A percentile compares a stretch with the other conserved stretches of the same genome.
These are phyloP conservation scores for Rutilus rutilus DNA, from an alignment of 2,113 vertebrate species.

Conservation along the genomic window DNA sequence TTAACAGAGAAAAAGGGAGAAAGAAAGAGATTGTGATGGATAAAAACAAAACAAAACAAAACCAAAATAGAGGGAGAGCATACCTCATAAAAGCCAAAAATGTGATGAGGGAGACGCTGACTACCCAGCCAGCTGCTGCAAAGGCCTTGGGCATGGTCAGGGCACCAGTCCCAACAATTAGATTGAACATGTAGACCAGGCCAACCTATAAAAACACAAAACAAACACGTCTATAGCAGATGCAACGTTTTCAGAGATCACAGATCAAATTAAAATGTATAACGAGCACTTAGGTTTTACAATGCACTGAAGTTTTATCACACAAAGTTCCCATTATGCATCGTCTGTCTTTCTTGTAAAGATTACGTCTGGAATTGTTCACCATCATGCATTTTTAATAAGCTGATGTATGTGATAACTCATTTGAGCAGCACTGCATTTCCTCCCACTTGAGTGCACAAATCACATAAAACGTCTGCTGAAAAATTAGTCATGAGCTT, in stretches of 20 bases:
- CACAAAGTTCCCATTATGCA: not conserved
- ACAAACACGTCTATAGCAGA: slow-evolving; percentile 17
- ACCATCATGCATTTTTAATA: not conserved
- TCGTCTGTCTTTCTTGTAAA: not conserved
- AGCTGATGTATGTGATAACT: slow-evolving; percentile 6
- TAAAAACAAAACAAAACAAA: not conserved
- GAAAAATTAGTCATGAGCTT: not conserved
- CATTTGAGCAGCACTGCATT: not conserved
- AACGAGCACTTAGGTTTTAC: not conserved
- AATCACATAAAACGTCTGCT: not conserved
- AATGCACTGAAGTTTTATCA: not conserved
- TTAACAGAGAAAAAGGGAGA: not conserved
- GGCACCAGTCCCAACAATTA: slow-evolving; percentile 95
- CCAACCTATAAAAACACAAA: slow-evolving; percentile 81
- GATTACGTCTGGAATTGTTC: not conserved
- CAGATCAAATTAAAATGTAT: not conserved
- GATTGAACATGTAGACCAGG: slow-evolving; percentile 98
- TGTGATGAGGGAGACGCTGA: slow-evolving; percentile 87
- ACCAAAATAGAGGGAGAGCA: slow-evolving; percentile 43
- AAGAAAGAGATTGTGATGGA: not conserved
- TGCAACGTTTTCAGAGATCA: not conserved
- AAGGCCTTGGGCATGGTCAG: slow-evolving; percentile 98
- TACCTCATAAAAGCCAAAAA: slow-evolving; percentile 97
- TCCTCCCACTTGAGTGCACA: not conserved
- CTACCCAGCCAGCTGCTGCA: slow-evolving; percentile 89